A percentile compares a stretch with the other conserved stretches of the same genome.
These are phyloP conservation scores for Zaprionus tsacasi DNA, from an alignment of 1,140 invertebrate genomes.

Conservation along the genomic window DNA sequence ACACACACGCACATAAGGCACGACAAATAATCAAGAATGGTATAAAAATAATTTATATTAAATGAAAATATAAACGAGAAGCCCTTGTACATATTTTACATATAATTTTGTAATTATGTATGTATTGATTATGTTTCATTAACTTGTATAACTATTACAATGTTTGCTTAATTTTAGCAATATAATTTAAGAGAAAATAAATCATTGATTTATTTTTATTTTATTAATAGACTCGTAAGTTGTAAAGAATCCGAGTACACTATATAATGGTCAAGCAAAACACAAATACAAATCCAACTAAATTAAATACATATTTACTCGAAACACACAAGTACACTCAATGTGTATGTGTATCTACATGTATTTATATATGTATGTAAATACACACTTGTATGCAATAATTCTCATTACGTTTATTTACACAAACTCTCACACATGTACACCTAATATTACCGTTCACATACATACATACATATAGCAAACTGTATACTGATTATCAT, in stretches of 20 bases:
- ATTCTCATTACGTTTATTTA: constrained; percentile 70
- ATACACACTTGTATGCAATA: constrained; percentile 52
- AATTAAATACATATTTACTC: constrained; percentile 22
- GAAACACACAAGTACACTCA: constrained; percentile 21
- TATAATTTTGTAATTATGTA: constrained; percentile 81
- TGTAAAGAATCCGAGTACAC: constrained; percentile 14
- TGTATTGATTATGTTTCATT: constrained; percentile 67
- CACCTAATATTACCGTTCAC: constrained; percentile 31
- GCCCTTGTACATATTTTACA: constrained; percentile 68
- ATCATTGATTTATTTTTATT: constrained; percentile 39
- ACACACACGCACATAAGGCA: constrained; percentile 65
- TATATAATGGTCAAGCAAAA: constrained; percentile 8
- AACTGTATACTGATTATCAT: constrained; percentile 53
- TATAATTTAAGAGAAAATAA: constrained; percentile 50
- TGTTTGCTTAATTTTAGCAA: constrained; percentile 68
- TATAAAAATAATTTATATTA: constrained; percentile 50
- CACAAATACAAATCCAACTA: constrained; percentile 8
- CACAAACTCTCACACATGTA: constrained; percentile 36
- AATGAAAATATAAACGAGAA: constrained; percentile 29
- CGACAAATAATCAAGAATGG: constrained; percentile 41
- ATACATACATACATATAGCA: constrained; percentile 35
- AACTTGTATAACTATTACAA: constrained; percentile 53
- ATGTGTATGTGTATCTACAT: constrained; percentile 44
- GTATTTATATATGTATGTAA: constrained; percentile 36
- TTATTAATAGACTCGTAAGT: constrained; percentile 46